Conservation (phyloP, 2,888 invertebrate genomes). For the Drosophila birchii region DNA sequence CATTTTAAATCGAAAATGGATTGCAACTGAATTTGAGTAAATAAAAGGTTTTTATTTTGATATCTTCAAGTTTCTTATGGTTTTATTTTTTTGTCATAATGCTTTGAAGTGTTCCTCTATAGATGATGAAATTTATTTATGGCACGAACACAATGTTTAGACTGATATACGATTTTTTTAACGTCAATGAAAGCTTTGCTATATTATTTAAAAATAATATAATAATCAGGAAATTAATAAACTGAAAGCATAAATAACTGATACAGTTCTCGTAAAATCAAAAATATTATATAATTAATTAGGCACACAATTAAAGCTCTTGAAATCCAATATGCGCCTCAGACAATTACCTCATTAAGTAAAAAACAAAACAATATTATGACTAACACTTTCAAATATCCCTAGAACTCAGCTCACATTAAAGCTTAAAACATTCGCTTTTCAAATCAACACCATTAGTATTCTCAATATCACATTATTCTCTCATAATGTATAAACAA, state of each 20-base stretch:
- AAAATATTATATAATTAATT: neutral
- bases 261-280: neutral
- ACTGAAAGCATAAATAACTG: neutral
- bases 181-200: neutral
- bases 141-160: neutral
- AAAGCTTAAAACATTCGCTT: constrained; percentile 6
- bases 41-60: constrained; percentile 34
- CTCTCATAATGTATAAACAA: constrained; percentile 25
- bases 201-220: neutral
- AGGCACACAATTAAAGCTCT: neutral
- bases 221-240: neutral
- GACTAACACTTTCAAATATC: neutral
- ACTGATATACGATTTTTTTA: neutral
- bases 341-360: constrained; percentile 1
- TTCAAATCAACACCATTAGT: constrained; percentile 8
- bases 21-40: constrained; percentile 37
- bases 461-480: constrained; percentile 23
- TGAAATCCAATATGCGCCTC: neutral
- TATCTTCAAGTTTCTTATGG: constrained; percentile 4
- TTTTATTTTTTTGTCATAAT: constrained; percentile 3
- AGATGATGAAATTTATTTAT: constrained; percentile 2
- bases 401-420: neutral
- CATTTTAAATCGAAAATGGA: constrained; percentile 30
- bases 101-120: neutral
- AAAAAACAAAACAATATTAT: neutral